Conservation (phyloP, 2,797 vertebrate species). For the Halcyon leucocephala region DNA sequence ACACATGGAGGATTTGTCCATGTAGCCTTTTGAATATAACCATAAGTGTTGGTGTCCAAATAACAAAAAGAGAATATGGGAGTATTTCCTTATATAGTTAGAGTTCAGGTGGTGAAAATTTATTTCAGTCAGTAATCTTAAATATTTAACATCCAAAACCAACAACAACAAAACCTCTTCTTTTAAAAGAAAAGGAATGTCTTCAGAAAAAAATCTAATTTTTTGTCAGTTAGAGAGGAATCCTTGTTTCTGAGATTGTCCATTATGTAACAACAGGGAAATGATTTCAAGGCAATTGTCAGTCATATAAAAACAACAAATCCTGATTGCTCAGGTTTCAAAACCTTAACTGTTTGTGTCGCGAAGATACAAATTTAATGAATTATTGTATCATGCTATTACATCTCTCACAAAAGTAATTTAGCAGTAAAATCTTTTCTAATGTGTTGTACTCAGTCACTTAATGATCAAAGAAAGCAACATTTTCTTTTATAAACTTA, state of each 20-base stretch:
- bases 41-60: neutral
- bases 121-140: neutral
- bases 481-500: conserved; percentile 4
- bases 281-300: neutral
- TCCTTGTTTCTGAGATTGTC: neutral
- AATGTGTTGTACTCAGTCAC: neutral
- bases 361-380: neutral
- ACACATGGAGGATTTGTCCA: neutral
- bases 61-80: neutral
- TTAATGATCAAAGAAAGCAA: conserved; percentile 40
- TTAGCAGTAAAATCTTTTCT: conserved; percentile 1
- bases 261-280: neutral
- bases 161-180: rapidly evolving
- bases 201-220: neutral
- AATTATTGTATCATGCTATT: neutral
- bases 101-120: neutral
- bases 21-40: neutral
- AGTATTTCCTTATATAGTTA: neutral
- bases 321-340: neutral
- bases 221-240: neutral
- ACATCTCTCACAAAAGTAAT: neutral
- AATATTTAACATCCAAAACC: neutral
- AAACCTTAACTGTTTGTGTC: neutral
- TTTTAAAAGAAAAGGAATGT: neutral
- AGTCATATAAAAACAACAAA: neutral